Evolutionary conservation across 2,113 vertebrate species (phyloP).

Genomic region (Panthera uncia): DNA sequence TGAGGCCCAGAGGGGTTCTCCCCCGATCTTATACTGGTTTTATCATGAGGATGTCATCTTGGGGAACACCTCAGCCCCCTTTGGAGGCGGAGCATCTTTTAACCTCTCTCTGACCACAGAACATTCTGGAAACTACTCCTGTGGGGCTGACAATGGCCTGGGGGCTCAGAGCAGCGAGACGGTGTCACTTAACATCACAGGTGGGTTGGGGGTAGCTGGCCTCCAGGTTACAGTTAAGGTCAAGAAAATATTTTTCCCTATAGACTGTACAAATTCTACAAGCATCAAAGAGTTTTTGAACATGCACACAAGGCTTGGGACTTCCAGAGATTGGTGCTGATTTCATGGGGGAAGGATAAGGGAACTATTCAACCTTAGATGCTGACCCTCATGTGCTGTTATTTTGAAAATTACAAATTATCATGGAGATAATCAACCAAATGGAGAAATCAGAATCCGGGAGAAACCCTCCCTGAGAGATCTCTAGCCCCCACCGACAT

Average conservation of each 20-base stretch:
- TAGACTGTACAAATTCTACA: neutral
- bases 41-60: neutral
- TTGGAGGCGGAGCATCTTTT: neutral
- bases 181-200: neutral
- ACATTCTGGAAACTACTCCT: conserved; percentile 41
- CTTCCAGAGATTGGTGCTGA: neutral
- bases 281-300: neutral
- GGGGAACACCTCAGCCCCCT: neutral
- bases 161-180: neutral
- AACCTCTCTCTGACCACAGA: neutral
- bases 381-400: neutral
- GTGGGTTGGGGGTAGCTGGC: neutral
- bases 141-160: conserved; percentile 21
- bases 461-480: neutral
- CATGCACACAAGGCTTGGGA: neutral
- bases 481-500: neutral
- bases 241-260: neutral
- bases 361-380: neutral
- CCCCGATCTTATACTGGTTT: neutral
- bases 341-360: neutral
- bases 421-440: neutral
- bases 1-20: conserved; percentile 6
- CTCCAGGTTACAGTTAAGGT: neutral
- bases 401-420: neutral
- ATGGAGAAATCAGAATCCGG: neutral